Conservation (phyloP, 2,888 invertebrate genomes). For the Phortica okadai region DNA sequence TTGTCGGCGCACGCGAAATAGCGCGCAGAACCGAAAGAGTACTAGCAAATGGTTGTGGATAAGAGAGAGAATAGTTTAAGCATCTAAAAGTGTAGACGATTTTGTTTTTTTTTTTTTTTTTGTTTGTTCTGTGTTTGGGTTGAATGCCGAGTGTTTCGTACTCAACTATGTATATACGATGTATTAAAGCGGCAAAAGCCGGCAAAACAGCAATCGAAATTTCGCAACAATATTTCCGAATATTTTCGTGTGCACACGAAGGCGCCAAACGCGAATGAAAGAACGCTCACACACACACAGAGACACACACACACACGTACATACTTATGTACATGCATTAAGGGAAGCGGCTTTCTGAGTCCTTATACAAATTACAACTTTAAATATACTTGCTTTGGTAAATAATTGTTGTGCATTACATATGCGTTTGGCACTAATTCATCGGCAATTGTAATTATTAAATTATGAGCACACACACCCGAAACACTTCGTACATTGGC, state of each 20-base stretch:
- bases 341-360: neutral
- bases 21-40: conserved; percentile 36
- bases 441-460: neutral
- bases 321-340: neutral
- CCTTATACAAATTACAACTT: neutral
- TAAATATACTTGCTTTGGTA: neutral
- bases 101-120: conserved; percentile 18
- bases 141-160: conserved; percentile 1
- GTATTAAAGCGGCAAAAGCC: conserved; percentile 7
- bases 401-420: neutral
- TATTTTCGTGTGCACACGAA: conserved; percentile 17
- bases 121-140: neutral
- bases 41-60: neutral
- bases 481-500: neutral
- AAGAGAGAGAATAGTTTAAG: conserved; percentile 2
- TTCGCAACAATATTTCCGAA: neutral
- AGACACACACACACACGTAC: too few relatives aligned
- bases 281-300: neutral
- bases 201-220: conserved; percentile 21
- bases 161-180: neutral
- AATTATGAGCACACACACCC: neutral
- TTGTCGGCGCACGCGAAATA: conserved; percentile 57
- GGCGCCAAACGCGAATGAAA: neutral
- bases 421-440: neutral
- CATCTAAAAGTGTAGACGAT: conserved; percentile 28